A percentile compares a stretch with the other conserved stretches of the same genome.
Conservation (phyloP, 2,113 vertebrate genomes). For the Clarias macrocephalus region DNA sequence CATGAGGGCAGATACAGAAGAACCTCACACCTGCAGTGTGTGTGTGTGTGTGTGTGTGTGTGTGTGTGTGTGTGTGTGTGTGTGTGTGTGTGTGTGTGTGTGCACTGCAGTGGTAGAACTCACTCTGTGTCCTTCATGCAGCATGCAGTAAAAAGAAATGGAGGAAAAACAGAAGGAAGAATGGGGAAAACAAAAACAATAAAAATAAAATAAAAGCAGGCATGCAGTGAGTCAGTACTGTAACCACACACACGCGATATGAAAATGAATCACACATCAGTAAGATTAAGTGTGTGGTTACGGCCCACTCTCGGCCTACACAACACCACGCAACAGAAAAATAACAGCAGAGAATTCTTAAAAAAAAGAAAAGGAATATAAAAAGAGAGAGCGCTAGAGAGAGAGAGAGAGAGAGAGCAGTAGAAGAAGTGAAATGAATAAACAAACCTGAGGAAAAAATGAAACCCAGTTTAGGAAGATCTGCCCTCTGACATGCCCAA, state of each 20-base stretch:
- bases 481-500: not conserved
- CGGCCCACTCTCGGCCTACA: not conserved
- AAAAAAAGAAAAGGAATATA: not conserved
- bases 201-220: slow-evolving; percentile 28
- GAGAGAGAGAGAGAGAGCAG: not conserved
- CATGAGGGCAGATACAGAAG: too few relatives aligned
- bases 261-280: not conserved
- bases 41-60: not conserved
- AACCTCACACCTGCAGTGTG: too few relatives aligned
- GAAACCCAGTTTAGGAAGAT: not conserved
- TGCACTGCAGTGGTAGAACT: not conserved
- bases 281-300: not conserved
- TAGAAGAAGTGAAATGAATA: not conserved
- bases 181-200: slow-evolving; percentile 29
- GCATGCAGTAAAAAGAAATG: slow-evolving; percentile 41
- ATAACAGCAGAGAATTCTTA: not conserved
- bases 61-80: slow-evolving; percentile 27
- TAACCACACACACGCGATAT: not conserved
- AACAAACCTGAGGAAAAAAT: not conserved
- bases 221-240: slow-evolving; percentile 46
- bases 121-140: slow-evolving; percentile 52
- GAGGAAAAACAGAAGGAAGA: slow-evolving; percentile 20
- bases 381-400: not conserved
- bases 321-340: not conserved
- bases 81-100: slow-evolving; percentile 24